phyloP scores from a whole-genome alignment of 2,888 invertebrate species.

The Mamestra brassicae region DNA sequence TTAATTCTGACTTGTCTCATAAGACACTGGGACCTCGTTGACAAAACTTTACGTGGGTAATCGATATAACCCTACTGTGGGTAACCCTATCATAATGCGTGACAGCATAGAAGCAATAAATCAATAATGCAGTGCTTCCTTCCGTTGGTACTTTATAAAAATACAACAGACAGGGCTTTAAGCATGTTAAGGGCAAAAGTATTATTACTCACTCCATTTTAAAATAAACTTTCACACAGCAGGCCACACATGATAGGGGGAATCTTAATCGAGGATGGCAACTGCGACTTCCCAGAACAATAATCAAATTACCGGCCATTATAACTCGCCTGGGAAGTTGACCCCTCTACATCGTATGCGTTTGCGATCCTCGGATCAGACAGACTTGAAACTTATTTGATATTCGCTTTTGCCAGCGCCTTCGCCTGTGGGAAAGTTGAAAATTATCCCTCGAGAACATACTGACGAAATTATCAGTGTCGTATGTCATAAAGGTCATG shows the following conservation, averaged over 20 bases:
- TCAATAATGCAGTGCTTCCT: slow-evolving; percentile 43
- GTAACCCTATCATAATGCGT: slow-evolving; percentile 32
- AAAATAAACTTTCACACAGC: neutral
- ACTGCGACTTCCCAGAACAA: slow-evolving; percentile 43
- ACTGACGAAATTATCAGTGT: too few species aligned
- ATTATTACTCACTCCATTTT: neutral
- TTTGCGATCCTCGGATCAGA: slow-evolving; percentile 3
- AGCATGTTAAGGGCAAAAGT: neutral
- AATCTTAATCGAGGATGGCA: slow-evolving; percentile 16
- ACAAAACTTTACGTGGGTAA: neutral
- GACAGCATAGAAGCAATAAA: slow-evolving; percentile 4
- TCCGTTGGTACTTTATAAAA: slow-evolving; percentile 11
- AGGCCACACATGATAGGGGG: slow-evolving; percentile 1
- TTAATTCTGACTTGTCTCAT: neutral
- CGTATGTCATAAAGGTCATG: too few species aligned
- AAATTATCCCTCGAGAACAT: too few species aligned
- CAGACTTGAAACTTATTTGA: neutral
- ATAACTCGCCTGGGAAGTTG: slow-evolving; percentile 27
- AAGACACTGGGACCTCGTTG: too few species aligned
- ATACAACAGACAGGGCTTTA: neutral
- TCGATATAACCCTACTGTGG: neutral
- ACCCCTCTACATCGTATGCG: slow-evolving; percentile 15
- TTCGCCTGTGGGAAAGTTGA: neutral
- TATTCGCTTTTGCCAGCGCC: neutral
- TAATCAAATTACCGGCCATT: slow-evolving; percentile 34